Percentiles rank a stretch among this genome's conserved stretches.
Evolutionary conservation across 2,113 vertebrate species (phyloP).

Genomic region (Tamias sibiricus): DNA sequence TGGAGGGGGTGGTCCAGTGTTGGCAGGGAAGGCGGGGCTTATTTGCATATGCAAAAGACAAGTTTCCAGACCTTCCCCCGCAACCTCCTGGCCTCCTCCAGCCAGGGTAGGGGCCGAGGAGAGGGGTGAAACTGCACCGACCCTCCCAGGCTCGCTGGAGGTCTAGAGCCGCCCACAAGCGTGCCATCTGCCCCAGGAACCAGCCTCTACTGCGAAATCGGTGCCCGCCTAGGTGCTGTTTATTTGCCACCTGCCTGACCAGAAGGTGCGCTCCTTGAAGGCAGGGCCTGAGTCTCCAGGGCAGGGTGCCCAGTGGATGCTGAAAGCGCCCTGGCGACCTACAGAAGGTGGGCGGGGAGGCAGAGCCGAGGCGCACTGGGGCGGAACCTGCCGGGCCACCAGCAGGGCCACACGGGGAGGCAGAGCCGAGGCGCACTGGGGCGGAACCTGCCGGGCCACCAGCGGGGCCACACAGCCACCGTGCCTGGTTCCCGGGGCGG

Average conservation of each 20-base stretch:
- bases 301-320: fast-evolving
- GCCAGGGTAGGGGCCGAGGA: no score
- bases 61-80: not conserved
- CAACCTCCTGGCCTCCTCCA: not conserved
- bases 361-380: fast-evolving
- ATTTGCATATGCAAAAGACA: not conserved
- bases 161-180: fast-evolving
- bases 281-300: not conserved
- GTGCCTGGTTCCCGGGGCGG: fast-evolving
- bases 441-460: not conserved
- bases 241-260: slow-evolving; percentile 1
- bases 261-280: fast-evolving
- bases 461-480: not conserved
- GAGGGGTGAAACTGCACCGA: fast-evolving
- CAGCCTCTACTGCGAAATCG: fast-evolving
- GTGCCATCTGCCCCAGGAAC: not conserved
- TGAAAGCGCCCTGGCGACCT: fast-evolving
- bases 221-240: not conserved
- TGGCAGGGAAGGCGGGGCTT: not conserved
- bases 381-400: not conserved
- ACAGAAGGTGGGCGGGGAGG: fast-evolving
- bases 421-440: no score
- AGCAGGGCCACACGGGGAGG: not conserved
- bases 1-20: fast-evolving
- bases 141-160: no score